Evolutionary conservation across 2,888 invertebrate species (phyloP), one percentile per base, ranked within the genome.

Genomic region (Lasiommata megera): DNA sequence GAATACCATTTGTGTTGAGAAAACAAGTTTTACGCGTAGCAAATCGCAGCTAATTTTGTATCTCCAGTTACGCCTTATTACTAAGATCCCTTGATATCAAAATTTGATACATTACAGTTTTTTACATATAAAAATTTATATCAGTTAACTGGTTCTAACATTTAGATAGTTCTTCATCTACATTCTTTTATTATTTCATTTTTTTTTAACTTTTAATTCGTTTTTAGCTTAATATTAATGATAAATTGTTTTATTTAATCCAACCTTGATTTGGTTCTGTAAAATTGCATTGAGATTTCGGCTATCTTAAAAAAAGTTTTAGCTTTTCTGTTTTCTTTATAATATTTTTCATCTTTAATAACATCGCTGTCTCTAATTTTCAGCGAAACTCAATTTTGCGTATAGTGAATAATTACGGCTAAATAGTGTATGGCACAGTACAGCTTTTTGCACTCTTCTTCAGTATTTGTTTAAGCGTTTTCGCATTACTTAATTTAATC

Each of bases 351-450:
- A 11, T 17, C 16, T 31, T 46, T 3, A 29, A 28, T 44, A 44
- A 29, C 44, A 43, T 43, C 28, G 44, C 46, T 28, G 8, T 44
- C 8, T 29, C 23, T 46, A 29, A 16, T 46, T 46, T 46, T 46
- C 46, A 46, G 31, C 46, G 7, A 31, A 31, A 16, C 5, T 31
- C 6, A 29, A 44, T 28, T 9, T 9, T 28, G 44, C 44, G 28
- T 46, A 11, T 31, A 46, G 46, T 46, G 1, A 46, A 46, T 46
- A 46, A 46, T 31, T 31, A 16, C 23, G 55, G 31, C 61, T 50
- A 44, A 56, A 53, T 31, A 53, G 52, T 60, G 73, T 71, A 69
- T 73, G 69, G 72, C 68, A 67, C 43, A 54, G 68, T 64, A 53
- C 41, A 66, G 57, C 57, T 57, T 57, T 37, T 23, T 37, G 12